These are phyloP conservation scores for Chrysina gloriosa DNA, from an alignment of 2,888 invertebrate genomes.

Conservation along the genomic window DNA sequence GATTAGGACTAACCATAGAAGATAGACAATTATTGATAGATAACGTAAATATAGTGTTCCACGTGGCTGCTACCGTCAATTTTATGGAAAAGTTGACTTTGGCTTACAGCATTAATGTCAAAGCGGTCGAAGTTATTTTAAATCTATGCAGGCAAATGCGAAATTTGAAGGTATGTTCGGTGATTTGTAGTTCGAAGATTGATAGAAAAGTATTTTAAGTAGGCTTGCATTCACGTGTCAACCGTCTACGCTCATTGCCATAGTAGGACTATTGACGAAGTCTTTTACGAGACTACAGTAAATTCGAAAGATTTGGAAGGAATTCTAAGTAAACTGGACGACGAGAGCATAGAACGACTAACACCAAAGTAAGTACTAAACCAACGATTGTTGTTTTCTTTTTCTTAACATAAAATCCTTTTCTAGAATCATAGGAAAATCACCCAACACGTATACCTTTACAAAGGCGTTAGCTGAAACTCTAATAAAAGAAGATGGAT, in stretches of 20 bases:
- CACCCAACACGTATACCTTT: slow-evolving; percentile 90
- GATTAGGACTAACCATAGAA: slow-evolving; percentile 71
- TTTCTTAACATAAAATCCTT: background rate
- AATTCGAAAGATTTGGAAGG: slow-evolving; percentile 64
- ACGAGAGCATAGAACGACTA: slow-evolving; percentile 52
- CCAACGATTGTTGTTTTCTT: background rate
- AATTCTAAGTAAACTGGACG: slow-evolving; percentile 63
- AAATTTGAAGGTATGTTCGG: slow-evolving; percentile 73
- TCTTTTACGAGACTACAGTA: slow-evolving; percentile 72
- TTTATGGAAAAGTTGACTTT: slow-evolving; percentile 86
- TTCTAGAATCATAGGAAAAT: slow-evolving; percentile 71
- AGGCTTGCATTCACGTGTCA: slow-evolving; percentile 81
- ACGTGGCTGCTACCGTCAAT: slow-evolving; percentile 92
- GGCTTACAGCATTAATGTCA: slow-evolving; percentile 83
- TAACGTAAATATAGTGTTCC: slow-evolving; percentile 80
- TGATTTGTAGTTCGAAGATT: too few relatives aligned
- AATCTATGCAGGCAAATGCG: slow-evolving; percentile 77
- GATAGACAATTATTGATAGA: slow-evolving; percentile 73
- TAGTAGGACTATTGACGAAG: slow-evolving; percentile 72
- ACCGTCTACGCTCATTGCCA: slow-evolving; percentile 86
- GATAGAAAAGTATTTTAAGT: slow-evolving; percentile 42
- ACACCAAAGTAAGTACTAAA: slow-evolving; percentile 65
- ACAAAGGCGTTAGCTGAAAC: slow-evolving; percentile 88
- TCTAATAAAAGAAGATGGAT: slow-evolving; percentile 70
- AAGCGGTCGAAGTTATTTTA: slow-evolving; percentile 81